These are phyloP conservation scores for Pithys albifrons DNA, from an alignment of 2,113 vertebrate species.

Conservation along the genomic window DNA sequence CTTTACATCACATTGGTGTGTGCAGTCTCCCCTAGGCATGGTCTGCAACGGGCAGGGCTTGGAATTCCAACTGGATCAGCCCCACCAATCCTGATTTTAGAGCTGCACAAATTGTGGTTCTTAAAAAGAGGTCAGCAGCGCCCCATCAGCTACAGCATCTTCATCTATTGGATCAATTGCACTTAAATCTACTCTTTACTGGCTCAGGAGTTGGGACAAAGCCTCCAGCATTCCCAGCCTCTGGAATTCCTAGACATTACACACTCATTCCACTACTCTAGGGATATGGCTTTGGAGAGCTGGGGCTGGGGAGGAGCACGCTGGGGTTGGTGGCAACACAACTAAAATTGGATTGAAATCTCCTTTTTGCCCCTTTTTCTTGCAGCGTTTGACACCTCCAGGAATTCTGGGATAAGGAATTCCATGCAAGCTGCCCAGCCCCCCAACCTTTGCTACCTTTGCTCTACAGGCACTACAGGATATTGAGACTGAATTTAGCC, in stretches of 20 bases:
- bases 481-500: conserved; percentile 70
- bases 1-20: no score
- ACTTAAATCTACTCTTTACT: conserved; percentile 79
- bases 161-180: conserved; percentile 81
- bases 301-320: neutral
- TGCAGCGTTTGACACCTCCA: neutral
- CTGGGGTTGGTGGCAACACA: neutral
- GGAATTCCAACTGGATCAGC: no score
- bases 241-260: neutral
- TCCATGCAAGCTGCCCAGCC: neutral
- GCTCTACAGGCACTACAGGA: conserved; percentile 73
- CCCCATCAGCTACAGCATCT: conserved; percentile 62
- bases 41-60: no score
- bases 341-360: neutral
- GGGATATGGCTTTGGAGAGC: conserved; percentile 66
- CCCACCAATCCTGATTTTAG: no score
- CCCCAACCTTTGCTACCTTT: conserved; percentile 37
- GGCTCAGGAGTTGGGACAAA: conserved; percentile 12
- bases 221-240: neutral
- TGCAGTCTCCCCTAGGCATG: no score
- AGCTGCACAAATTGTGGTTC: conserved; percentile 72
- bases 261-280: conserved; percentile 19
- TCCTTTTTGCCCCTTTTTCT: conserved; percentile 5
- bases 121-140: conserved; percentile 83
- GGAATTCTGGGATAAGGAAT: neutral